These are phyloP conservation scores for Cephalopholis sonnerati DNA, from an alignment of 2,113 vertebrate genomes.

Conservation along the genomic window DNA sequence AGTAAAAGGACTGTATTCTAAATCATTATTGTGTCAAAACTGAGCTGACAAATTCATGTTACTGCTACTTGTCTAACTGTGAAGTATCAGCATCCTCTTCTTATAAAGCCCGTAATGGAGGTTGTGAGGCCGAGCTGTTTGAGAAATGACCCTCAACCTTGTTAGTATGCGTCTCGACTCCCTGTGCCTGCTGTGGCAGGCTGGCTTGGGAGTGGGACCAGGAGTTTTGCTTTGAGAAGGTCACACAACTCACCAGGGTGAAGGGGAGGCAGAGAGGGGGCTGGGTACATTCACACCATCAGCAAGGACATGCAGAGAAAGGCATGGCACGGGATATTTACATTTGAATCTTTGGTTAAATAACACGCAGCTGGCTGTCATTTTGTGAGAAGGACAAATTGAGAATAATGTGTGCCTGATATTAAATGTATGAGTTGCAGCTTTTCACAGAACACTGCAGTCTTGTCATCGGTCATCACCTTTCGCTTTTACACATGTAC, in stretches of 20 bases:
- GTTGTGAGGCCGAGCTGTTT: constrained; percentile 9
- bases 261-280: constrained; percentile 22
- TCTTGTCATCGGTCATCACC: constrained; percentile 38
- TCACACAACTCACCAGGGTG: constrained; percentile 60
- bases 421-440: background rate
- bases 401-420: constrained; percentile 2
- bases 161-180: constrained; percentile 62
- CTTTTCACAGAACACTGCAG: constrained; percentile 33
- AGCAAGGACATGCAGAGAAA: constrained; percentile 60
- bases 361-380: background rate
- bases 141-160: constrained; percentile 50
- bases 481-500: constrained; percentile 41
- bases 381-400: background rate
- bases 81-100: background rate
- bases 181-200: constrained; percentile 50
- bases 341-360: constrained; percentile 25
- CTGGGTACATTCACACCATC: constrained; percentile 29
- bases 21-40: constrained; percentile 28
- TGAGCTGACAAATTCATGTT: constrained; percentile 2
- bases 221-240: constrained; percentile 70
- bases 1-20: background rate
- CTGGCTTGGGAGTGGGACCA: constrained; percentile 60
- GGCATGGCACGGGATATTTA: constrained; percentile 17
- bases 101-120: constrained; percentile 5
- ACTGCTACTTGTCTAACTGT: background rate